A percentile compares a stretch with the other conserved stretches of the same genome.
Evolutionary conservation across 1,140 invertebrate genomes (phyloP).

Genomic region (Ceratina australensis): DNA sequence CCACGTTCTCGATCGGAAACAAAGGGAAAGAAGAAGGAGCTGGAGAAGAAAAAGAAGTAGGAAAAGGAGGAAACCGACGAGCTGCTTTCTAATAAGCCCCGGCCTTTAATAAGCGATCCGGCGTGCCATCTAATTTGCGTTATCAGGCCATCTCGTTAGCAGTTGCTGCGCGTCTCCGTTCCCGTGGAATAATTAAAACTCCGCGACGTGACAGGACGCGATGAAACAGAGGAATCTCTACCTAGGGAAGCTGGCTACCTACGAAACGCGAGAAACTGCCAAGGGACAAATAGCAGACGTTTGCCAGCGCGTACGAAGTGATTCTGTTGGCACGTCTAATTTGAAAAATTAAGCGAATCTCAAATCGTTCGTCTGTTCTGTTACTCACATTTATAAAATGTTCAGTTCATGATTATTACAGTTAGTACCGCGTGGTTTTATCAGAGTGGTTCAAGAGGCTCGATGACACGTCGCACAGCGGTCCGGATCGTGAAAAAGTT

Average conservation of each 20-base stretch:
- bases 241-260: background rate
- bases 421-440: too few species aligned
- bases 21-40: too few species aligned
- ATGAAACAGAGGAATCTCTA: constrained; percentile 11
- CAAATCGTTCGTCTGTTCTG: too few species aligned
- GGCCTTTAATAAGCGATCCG: constrained; percentile 46
- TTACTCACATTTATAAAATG: too few species aligned
- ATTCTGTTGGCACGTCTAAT: too few species aligned
- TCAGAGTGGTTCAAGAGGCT: too few species aligned
- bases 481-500: too few species aligned
- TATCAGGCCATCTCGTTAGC: constrained; percentile 44
- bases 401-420: too few species aligned
- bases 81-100: constrained; percentile 39
- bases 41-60: background rate
- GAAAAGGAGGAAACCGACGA: background rate
- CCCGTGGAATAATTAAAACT: constrained; percentile 45
- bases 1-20: background rate
- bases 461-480: too few species aligned
- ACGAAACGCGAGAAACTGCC: too few species aligned
- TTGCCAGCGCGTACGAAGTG: background rate
- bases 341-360: too few species aligned
- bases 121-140: constrained; percentile 44
- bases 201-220: constrained; percentile 27
- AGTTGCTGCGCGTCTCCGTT: constrained; percentile 18
- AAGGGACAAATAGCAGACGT: too few species aligned